Evolutionary conservation across 1,140 invertebrate species (phyloP), one percentile per base, ranked within the genome.

Genomic region (Drosophila kohkoa): DNA sequence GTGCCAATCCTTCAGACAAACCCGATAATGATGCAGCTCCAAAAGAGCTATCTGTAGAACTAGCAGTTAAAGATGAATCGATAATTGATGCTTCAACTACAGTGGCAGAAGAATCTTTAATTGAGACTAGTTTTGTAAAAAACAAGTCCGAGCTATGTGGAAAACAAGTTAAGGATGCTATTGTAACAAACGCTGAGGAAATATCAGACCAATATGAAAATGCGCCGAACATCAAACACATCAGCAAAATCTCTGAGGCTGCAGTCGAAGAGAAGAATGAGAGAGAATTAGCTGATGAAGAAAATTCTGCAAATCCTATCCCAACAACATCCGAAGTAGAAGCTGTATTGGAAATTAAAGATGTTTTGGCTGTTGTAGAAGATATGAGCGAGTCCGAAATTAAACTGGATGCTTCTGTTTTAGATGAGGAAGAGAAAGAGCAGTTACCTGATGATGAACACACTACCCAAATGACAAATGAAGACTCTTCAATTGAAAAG

Each of bases 341-440:
- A n/a, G 7, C 8, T 10, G 10, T 8, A 43, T 32, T 20, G 2
- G 10, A 49, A 10, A 13, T 13, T 28, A 28, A 25, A 11, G 25
- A 45, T 15, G 30, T 15, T 25, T 1, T 5, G 3, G 49, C 4
- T 8, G 6, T n/a, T 30, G 25, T 11, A 1, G n/a, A 13, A 32
- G 25, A n/a, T 1, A 8, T 3, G 1, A 64, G 8, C 16, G 16
- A 35, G 0, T 43, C 66, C 6, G 6, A 32, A 2, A 20, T 30
- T 60, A 35, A 63, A 25, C 5, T 48, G n/a, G 28, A 35, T 25
- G 25, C 25, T 5, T 52, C 49, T n/a, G 11, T 52, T 52, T 25
- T 13, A 32, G 5, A 28, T 15, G 28, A 52, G 28, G 6, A 32
- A n/a, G n/a, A 51, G 3, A 25, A 32, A 13, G 51, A 16, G 11